Evolutionary conservation across 2,113 vertebrate species (phyloP).

Genomic region (Microcebus jonahi): DNA sequence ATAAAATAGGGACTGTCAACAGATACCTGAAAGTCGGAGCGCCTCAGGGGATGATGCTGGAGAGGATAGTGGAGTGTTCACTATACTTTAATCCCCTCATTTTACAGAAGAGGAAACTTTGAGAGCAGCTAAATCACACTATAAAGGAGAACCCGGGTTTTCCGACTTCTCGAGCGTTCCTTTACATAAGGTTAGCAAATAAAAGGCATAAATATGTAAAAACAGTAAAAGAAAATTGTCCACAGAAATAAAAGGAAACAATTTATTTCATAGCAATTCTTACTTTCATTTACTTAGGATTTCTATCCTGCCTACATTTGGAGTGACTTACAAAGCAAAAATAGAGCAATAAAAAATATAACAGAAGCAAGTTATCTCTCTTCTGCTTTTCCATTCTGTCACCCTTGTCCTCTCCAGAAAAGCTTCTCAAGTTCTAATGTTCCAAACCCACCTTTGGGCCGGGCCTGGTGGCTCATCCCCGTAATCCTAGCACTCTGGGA

Average conservation of each 20-base stretch:
- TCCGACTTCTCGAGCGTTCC: not conserved
- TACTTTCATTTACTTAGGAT: not conserved
- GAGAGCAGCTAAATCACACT: not conserved
- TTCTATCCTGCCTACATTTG: not conserved
- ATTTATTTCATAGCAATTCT: not conserved
- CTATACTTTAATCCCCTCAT: not conserved
- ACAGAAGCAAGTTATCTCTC: not conserved
- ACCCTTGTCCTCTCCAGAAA: not conserved
- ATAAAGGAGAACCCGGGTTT: not conserved
- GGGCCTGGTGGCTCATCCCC: no score
- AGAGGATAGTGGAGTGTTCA: not conserved
- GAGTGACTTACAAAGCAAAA: not conserved
- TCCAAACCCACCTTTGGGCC: not conserved
- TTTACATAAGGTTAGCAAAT: not conserved
- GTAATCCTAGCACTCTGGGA: no score
- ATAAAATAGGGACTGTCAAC: not conserved
- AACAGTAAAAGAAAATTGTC: not conserved
- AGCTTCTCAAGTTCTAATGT: conserved; percentile 9
- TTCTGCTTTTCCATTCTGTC: not conserved
- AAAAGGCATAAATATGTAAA: not conserved
- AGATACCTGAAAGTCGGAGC: not conserved
- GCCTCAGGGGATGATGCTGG: not conserved
- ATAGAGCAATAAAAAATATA: not conserved
- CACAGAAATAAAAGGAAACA: not conserved
- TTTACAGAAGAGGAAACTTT: not conserved